Evolutionary conservation across 2,113 vertebrate species (phyloP), one percentile per base, ranked within the genome.

Genomic region (Dendropsophus ebraccatus): DNA sequence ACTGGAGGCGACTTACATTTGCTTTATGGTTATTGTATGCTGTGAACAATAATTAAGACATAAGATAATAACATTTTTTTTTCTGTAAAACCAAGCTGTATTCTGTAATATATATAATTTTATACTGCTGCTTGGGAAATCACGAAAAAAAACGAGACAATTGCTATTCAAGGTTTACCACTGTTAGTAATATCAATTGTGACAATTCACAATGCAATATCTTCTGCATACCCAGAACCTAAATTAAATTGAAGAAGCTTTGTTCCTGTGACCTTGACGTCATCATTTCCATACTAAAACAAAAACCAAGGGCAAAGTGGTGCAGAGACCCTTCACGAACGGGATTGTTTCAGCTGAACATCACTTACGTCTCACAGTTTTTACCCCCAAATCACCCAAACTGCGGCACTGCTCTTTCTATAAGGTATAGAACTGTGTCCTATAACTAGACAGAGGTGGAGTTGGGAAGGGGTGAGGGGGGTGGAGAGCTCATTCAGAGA

Each of bases 171-270:
- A 28, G 76, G 62, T 80, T 80, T 86, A 80, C 62, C 76, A 54
- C 30, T 52, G 65, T 80, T 72, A 58, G 76, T 80, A 80, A 86
- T 86, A 86, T 86, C 84, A 86, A 72, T 86, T 80, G 84, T 80
- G 84, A 86, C 76, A 86, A 86, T 86, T 80, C 76, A 73, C 62
- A 86, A 86, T 86, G 76, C 50, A 86, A 86, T 86, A 86, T 70
- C 49, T 69, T 70, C 76, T 73, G 47, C 62, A 30, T 67, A 77
- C 41, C 65, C 84, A 58, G 7, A 72, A 25, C 32, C 49, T 56
- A 80, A 70, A 86, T 86, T 80, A 86, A 80, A 86, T 72, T 80
- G 65, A 76, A 69, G 69, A 52, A 72, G 76, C 76, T 86, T 47
- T 70, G 23, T 79, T 70, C 12, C n/a, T 32, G n/a, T 80, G 84